A percentile compares a stretch with the other conserved stretches of the same genome.
Evolutionary conservation across 2,797 vertebrate genomes (phyloP).

Genomic region (Lagorchestes hirsutus): DNA sequence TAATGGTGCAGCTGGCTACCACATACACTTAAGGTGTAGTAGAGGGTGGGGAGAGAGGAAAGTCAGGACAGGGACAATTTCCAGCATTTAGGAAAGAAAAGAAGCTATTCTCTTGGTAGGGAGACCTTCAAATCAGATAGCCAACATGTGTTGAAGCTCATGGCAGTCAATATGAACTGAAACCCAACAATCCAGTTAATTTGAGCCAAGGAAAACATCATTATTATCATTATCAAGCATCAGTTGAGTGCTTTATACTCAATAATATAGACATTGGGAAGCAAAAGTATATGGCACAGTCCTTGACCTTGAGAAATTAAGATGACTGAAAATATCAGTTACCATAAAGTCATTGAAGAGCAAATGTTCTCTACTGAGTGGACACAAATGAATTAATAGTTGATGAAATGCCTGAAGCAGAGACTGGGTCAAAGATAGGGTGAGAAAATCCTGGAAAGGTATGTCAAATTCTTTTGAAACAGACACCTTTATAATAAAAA

Average conservation of each 20-base stretch:
- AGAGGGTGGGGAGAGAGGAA: too few relatives aligned
- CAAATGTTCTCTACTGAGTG: neutral
- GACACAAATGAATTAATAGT: neutral
- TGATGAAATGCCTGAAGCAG: neutral
- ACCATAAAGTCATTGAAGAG: neutral
- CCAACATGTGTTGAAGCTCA: neutral
- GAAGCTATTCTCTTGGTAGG: neutral
- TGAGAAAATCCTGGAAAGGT: neutral
- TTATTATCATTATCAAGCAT: neutral
- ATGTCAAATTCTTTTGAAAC: neutral
- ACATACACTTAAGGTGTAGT: neutral
- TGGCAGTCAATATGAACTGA: neutral
- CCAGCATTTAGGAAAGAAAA: constrained; percentile 5
- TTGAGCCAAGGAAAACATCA: neutral
- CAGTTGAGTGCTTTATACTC: neutral
- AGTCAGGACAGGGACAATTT: neutral
- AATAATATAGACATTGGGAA: too few relatives aligned
- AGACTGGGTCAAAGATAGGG: neutral
- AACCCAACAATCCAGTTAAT: neutral
- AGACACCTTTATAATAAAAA: neutral
- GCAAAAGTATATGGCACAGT: neutral
- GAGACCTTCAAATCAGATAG: neutral
- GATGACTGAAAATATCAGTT: neutral
- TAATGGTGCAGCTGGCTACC: neutral
- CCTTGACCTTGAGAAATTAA: neutral